Percentiles rank a stretch among this genome's conserved stretches.
phyloP scores from a whole-genome alignment of 2,113 vertebrate genomes.

The Erythrocebus patas region DNA sequence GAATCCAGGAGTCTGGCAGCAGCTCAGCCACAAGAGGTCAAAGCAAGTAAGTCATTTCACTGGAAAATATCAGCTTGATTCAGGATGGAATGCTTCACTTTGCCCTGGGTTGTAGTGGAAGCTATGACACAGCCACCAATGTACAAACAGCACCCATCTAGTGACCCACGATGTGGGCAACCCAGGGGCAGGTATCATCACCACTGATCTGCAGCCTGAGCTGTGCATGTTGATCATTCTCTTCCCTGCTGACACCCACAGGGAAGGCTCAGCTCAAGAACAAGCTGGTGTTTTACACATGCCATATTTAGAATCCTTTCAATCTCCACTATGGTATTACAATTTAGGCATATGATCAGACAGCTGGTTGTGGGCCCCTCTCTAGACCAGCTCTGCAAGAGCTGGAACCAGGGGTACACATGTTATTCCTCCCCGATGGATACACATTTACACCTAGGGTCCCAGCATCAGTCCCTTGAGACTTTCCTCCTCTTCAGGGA shows the following conservation, averaged over 20 bases:
- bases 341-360: background rate
- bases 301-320: background rate
- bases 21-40: background rate
- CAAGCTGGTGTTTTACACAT: too few species aligned
- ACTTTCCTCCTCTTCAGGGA: background rate
- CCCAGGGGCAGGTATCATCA: background rate
- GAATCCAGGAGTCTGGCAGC: background rate
- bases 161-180: background rate
- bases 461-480: background rate
- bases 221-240: accelerated
- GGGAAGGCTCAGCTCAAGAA: background rate
- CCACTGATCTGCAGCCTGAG: too few species aligned
- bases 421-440: accelerated
- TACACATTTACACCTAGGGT: background rate
- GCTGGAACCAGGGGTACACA: background rate
- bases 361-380: background rate
- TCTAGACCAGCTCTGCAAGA: background rate
- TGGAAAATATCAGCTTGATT: background rate
- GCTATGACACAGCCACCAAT: accelerated
- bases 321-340: background rate
- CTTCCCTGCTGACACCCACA: background rate
- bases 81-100: background rate
- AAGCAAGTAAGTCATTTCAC: background rate
- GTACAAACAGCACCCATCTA: too few species aligned
- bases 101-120: accelerated